Conservation (phyloP, 1,140 invertebrate species). For the Asobara japonica region DNA sequence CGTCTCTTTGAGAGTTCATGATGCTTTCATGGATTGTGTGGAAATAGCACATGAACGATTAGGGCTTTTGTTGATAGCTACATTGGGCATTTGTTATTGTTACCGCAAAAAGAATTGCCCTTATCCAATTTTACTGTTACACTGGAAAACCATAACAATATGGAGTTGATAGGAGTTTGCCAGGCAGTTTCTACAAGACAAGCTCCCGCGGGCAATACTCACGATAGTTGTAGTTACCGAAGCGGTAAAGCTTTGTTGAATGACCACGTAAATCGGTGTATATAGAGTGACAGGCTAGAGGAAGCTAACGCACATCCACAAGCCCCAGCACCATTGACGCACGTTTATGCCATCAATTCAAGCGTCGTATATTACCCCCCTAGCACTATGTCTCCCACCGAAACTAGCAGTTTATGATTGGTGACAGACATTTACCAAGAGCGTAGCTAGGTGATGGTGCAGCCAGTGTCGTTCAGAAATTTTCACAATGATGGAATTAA, state of each 20-base stretch:
- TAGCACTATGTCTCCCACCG: background rate
- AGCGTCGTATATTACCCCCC: background rate
- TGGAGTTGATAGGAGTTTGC: slow-evolving; percentile 19
- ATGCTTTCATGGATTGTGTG: too few relatives aligned
- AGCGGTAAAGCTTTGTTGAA: slow-evolving; percentile 34
- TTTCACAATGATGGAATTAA: too few relatives aligned
- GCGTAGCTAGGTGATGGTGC: too few relatives aligned
- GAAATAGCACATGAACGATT: too few relatives aligned
- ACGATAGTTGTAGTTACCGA: slow-evolving; percentile 23
- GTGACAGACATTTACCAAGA: background rate
- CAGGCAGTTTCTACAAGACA: background rate
- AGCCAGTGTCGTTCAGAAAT: too few relatives aligned
- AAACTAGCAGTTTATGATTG: background rate
- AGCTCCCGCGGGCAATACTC: slow-evolving; percentile 12
- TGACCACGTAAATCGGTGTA: slow-evolving; percentile 31
- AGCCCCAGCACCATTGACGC: background rate
- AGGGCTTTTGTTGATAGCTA: background rate
- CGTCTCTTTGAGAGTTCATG: background rate
- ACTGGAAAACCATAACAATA: slow-evolving; percentile 10
- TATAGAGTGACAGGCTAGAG: background rate
- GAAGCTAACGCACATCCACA: background rate
- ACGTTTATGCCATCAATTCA: background rate
- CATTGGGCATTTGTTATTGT: background rate
- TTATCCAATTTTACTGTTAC: background rate
- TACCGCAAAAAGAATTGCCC: background rate